Evolutionary conservation across 2,113 vertebrate species (phyloP).

Genomic region (Ctenodactylus gundi): DNA sequence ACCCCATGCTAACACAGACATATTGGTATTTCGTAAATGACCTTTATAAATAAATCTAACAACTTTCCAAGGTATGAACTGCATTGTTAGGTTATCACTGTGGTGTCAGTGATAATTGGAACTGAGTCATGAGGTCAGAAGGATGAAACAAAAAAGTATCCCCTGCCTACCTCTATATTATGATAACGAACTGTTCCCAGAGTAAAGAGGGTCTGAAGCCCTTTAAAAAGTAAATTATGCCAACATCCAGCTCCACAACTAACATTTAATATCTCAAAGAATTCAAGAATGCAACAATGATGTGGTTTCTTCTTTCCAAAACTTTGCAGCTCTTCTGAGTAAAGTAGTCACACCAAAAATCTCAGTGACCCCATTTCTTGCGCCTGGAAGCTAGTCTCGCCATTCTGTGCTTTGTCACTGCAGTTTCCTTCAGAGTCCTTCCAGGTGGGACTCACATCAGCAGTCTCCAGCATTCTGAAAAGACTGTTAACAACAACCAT

Average conservation of each 20-base stretch:
- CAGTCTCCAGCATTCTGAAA: neutral
- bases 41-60: neutral
- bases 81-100: too few relatives aligned
- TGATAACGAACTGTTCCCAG: too few relatives aligned
- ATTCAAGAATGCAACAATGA: neutral
- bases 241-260: neutral
- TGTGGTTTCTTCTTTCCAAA: constrained; percentile 6
- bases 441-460: neutral
- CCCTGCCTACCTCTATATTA: too few relatives aligned
- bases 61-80: too few relatives aligned
- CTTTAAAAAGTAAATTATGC: neutral
- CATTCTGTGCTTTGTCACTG: neutral
- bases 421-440: constrained; percentile 12
- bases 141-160: too few relatives aligned
- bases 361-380: neutral
- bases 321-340: neutral
- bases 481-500: constrained; percentile 16
- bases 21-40: constrained; percentile 4
- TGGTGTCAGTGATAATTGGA: too few relatives aligned
- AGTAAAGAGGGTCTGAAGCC: neutral
- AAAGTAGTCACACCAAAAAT: neutral
- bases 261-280: neutral
- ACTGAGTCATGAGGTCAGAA: too few relatives aligned
- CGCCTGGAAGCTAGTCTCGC: neutral
- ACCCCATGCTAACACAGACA: neutral